Evolutionary conservation across 1,140 invertebrate species (phyloP), one percentile per base, ranked within the genome.

Genomic region (Prorops nasuta): DNA sequence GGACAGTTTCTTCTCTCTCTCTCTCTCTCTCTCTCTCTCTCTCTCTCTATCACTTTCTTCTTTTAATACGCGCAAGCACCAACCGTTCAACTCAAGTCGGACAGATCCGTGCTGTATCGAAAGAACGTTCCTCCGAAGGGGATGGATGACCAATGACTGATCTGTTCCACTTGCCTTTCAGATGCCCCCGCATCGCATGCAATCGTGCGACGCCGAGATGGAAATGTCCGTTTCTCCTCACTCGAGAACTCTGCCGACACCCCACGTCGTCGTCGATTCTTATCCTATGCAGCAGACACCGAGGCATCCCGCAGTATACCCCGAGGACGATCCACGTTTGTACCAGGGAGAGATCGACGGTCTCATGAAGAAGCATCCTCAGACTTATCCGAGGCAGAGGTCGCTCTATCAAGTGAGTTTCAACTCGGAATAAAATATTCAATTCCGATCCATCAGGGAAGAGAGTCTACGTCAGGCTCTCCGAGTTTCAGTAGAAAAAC

Each of bases 261-360:
- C 73, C 7, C 70, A 73, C 51, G 59, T 71, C 49, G 58, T 65
- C 4, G 55, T 64, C 41, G 52, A 63, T 55, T 64, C 72, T 48
- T 71, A 69, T 58, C 70, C 66, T 51, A 50, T 62, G 40, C 71
- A 72, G 61, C 67, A 65, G 43, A 69, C 69, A 51, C 71, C 67
- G 45, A 71, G 72, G 51, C 76, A 78, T 54, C 74, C 73, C 36
- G 70, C 67, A 24, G 69, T 64, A 22, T 78, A 64, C 56, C 68
- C 72, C 56, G 84, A 86, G 40, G 85, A 86, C 55, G 85, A 86
- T 73, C 83, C 84, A 0, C 77, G 74, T 37, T 79, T 81, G 53
- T 86, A 85, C 64, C 79, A 81, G 58, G 86, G 86, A 37, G 89
- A 91, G 69, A 71, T 90, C 49, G 88, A 91, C 65, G 85, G 83